phyloP scores from a whole-genome alignment of 2,113 vertebrate species.

The Boleophthalmus pectinirostris region DNA sequence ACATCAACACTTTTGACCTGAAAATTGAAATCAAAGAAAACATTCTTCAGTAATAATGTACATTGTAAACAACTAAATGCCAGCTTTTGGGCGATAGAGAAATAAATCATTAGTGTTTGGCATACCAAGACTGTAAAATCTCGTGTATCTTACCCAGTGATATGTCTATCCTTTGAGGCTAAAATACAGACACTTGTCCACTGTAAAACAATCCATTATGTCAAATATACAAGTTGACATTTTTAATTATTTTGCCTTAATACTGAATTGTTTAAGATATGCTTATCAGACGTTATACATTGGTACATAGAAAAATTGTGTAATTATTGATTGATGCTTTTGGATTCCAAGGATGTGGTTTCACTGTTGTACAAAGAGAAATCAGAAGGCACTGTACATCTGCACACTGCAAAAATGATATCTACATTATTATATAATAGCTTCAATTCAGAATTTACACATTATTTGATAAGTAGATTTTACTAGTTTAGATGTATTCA shows the following conservation, averaged over 20 bases:
- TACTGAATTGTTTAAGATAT: constrained; percentile 19
- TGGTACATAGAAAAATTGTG: constrained; percentile 19
- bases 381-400: constrained; percentile 78
- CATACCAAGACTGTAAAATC: constrained; percentile 44
- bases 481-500: background rate
- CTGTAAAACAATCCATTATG: background rate
- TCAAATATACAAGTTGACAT: constrained; percentile 7
- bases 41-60: constrained; percentile 70
- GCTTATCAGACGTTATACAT: background rate
- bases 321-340: constrained; percentile 17
- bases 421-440: background rate
- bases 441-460: background rate
- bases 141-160: constrained; percentile 24
- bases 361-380: constrained; percentile 49
- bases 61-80: constrained; percentile 72
- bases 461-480: background rate
- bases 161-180: constrained; percentile 28
- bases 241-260: constrained; percentile 24
- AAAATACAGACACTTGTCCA: constrained; percentile 11
- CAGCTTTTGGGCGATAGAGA: constrained; percentile 35
- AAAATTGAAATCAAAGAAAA: constrained; percentile 60
- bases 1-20: constrained; percentile 67
- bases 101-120: constrained; percentile 52
- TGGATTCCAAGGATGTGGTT: constrained; percentile 36
- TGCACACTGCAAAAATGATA: constrained; percentile 5